Evolutionary conservation across 92 coral and sea anemone genomes (phyloP), one percentile per base, ranked within the genome.

Genomic region (Galaxea fascicularis): DNA sequence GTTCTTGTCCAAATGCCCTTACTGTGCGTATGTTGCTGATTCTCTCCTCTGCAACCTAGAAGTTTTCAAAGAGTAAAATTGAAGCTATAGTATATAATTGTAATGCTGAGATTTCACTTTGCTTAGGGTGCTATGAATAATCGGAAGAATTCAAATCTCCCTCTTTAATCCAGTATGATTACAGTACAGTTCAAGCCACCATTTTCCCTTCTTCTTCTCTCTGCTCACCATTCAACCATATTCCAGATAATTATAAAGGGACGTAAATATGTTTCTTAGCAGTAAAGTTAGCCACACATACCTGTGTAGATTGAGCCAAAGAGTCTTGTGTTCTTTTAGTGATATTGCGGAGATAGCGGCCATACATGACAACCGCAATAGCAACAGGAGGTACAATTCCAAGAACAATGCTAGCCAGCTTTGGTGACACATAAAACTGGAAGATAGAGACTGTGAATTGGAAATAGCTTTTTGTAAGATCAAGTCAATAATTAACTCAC

Each of bases 1-100:
- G 77, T 70, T 96, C 99, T 88, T 96, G 98, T 18, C 99, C 99
- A 96, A 96, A 96, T 21, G 99, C 99, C 72, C 95, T 84, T 2
- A 96, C 99, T 27, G 94, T 89, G 20, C 96, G 91, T 28, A 96
- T 94, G 66, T 96, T 96, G 60, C 97, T 89, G 45, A 96, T 85
- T 22, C 98, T 85, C 74, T 96, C 99, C 77, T 96, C 99, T 30
- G 99, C 99, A 74, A 96, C 93, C 99, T 96, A 27, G 10, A 53
- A 47, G 35, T 44, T 25, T 0, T 47, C 10, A 25, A 41, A 31
- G 59, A 14, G 6, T 20, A 35, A 35, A 35, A 35, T 35, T 35
- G 6, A 35, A 35, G 41, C 41, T 35, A 35, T 35, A 2, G 3
- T 35, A 35, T 35, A 35, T 35, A 6, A 35, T 35, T 35, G 41